Conservation (phyloP, 2,888 invertebrate genomes). For the Helicoverpa assulta region DNA sequence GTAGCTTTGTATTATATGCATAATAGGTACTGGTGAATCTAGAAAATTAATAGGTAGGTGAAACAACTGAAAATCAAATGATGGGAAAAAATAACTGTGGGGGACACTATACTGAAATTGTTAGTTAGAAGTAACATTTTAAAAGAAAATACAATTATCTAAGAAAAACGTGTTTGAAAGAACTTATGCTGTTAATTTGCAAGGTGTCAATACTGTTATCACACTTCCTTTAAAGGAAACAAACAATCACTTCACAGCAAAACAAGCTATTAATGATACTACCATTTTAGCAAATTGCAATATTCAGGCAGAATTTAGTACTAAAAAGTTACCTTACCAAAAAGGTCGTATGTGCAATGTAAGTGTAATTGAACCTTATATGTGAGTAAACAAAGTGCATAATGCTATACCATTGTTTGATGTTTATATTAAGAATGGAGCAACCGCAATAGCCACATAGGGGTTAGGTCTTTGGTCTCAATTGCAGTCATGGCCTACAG, state of each 20-base stretch:
- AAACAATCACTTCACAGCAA: not conserved
- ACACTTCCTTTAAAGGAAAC: not conserved
- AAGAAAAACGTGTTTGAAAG: no score
- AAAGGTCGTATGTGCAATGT: constrained; percentile 9
- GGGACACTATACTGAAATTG: no score
- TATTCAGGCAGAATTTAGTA: constrained; percentile 27
- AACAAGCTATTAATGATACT: constrained; percentile 3
- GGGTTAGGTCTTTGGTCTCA: constrained; percentile 52
- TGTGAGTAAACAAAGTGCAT: constrained; percentile 11
- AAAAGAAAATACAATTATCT: no score
- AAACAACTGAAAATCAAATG: no score
- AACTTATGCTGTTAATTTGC: no score
- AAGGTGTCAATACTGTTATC: no score
- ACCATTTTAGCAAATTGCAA: constrained; percentile 17
- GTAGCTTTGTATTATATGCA: not conserved
- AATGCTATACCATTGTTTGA: constrained; percentile 7
- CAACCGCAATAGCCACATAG: constrained; percentile 51
- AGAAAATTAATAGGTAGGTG: no score
- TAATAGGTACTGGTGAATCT: not conserved
- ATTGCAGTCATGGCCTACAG: constrained; percentile 54
- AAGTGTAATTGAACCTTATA: constrained; percentile 18
- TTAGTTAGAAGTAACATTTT: no score
- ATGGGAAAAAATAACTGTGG: no score
- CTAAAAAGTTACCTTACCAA: constrained; percentile 30
- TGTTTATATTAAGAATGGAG: constrained; percentile 22